Conservation (phyloP, 2,797 vertebrate genomes). For the Sebastes matsubarae region DNA sequence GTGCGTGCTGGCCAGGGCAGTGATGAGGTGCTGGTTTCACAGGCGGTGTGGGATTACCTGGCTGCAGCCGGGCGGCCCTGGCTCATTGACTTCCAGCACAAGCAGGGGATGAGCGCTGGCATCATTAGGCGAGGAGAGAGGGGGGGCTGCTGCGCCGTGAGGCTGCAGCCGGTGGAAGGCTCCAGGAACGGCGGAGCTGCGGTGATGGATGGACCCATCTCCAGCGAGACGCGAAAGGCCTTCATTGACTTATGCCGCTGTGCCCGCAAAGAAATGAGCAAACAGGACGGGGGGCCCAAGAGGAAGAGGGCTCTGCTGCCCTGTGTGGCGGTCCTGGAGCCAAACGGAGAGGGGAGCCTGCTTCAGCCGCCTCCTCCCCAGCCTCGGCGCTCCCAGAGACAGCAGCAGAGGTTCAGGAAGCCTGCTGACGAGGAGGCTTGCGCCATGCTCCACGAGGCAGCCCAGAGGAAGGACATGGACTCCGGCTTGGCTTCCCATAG, state of each 20-base stretch:
- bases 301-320: conserved; percentile 88
- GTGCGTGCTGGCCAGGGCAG: conserved; percentile 89
- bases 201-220: conserved; percentile 80
- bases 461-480: conserved; percentile 76
- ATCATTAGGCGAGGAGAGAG: conserved; percentile 91
- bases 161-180: conserved; percentile 88
- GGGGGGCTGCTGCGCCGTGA: conserved; percentile 92
- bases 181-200: conserved; percentile 76
- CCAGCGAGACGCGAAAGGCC: conserved; percentile 87
- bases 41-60: conserved; percentile 96
- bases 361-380: conserved; percentile 78
- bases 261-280: conserved; percentile 93
- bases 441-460: conserved; percentile 78
- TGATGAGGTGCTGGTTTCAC: conserved; percentile 94
- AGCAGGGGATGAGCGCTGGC: conserved; percentile 90
- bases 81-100: conserved; percentile 92
- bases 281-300: conserved; percentile 89
- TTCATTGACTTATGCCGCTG: conserved; percentile 92
- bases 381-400: conserved; percentile 84
- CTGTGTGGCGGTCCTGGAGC: conserved; percentile 84
- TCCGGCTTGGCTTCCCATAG: conserved; percentile 69
- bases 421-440: conserved; percentile 83
- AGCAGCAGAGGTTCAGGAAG: conserved; percentile 85
- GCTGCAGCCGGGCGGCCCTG: conserved; percentile 89
- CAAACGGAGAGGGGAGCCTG: conserved; percentile 82